Percentiles rank a stretch among this genome's conserved stretches.
These are phyloP conservation scores for Uloborus diversus DNA, from an alignment of 1,140 invertebrate genomes.

Conservation along the genomic window DNA sequence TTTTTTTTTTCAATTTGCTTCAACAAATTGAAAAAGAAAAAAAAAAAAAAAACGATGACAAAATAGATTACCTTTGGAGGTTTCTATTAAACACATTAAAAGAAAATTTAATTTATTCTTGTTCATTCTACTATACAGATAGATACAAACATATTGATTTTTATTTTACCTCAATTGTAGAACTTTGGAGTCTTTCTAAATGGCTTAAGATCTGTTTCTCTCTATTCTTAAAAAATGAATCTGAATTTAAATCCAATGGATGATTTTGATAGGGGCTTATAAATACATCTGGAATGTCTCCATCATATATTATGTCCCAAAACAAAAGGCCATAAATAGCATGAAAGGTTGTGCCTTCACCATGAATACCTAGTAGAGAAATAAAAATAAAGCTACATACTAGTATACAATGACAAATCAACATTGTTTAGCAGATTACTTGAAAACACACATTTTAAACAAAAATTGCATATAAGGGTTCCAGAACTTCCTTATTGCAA, in stretches of 20 bases:
- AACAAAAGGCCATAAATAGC: conserved; percentile 76
- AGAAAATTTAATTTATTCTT: no score
- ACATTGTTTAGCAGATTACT: neutral
- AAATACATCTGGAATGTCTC: conserved; percentile 73
- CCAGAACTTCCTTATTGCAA: no score
- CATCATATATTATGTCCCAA: conserved; percentile 79
- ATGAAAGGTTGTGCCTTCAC: conserved; percentile 74
- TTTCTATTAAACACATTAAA: no score
- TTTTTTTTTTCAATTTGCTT: no score
- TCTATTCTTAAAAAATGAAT: conserved; percentile 73
- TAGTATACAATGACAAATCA: neutral
- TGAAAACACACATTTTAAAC: conserved; percentile 28
- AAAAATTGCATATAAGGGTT: conserved; percentile 7
- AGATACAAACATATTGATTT: no score
- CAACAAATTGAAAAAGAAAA: no score
- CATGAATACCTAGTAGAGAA: conserved; percentile 71
- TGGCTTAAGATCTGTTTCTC: conserved; percentile 70
- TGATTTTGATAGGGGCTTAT: conserved; percentile 73
- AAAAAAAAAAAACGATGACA: no score
- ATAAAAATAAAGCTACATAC: neutral
- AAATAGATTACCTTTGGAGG: no score
- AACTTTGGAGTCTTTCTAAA: conserved; percentile 66
- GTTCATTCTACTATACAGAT: no score
- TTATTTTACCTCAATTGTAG: conserved; percentile 63
- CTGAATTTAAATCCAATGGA: conserved; percentile 75